phyloP scores from a whole-genome alignment of 35 echinoderm and acorn worm species.

The Strongylocentrotus purpuratus region DNA sequence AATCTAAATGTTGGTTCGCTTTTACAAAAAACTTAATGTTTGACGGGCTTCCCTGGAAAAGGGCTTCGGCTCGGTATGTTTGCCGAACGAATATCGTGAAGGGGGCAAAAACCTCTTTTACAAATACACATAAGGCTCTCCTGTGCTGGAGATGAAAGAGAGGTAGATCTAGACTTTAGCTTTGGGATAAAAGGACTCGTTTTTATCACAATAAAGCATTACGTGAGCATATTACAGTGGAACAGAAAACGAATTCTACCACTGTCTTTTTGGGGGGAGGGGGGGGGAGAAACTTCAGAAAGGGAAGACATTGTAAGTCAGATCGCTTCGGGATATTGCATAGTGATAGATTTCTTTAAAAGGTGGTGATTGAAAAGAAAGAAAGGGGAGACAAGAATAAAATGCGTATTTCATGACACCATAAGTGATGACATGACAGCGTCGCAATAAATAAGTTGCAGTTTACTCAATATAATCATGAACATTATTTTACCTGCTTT shows the following conservation, averaged over 20 bases:
- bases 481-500: too few relatives aligned
- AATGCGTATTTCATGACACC: background rate
- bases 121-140: background rate
- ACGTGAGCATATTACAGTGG: background rate
- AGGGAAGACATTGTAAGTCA: background rate
- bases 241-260: background rate
- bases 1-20: background rate
- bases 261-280: background rate
- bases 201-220: background rate
- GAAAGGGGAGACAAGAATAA: background rate
- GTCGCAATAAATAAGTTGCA: too few relatives aligned
- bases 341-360: background rate
- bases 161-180: background rate
- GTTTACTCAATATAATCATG: too few relatives aligned
- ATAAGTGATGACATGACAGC: background rate
- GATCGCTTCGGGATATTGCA: background rate
- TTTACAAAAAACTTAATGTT: background rate
- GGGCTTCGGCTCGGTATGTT: background rate
- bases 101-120: background rate
- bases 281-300: background rate
- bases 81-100: conserved; percentile 7
- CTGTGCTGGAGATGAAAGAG: background rate
- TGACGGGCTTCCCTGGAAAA: background rate
- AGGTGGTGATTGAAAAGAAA: background rate
- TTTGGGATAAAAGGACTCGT: background rate